phyloP scores from a whole-genome alignment of 2,113 vertebrate species.

The Bettongia penicillata region DNA sequence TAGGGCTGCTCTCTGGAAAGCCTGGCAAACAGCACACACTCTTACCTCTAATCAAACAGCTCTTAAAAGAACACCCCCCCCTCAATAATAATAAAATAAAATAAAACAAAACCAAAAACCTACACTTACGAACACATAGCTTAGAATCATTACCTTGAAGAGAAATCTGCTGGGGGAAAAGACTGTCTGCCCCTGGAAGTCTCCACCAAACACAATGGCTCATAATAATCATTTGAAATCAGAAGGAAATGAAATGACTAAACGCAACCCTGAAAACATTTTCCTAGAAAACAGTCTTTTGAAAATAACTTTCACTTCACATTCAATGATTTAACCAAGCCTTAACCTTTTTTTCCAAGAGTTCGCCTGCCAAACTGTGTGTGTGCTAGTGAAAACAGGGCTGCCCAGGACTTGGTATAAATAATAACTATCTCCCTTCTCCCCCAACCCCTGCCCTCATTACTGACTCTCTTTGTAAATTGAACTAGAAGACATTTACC shows the following conservation, averaged over 20 bases:
- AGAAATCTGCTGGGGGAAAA: not conserved
- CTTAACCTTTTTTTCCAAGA: not conserved
- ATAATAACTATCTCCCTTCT: conserved; percentile 36
- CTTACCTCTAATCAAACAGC: conserved; percentile 86
- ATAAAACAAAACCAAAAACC: not conserved
- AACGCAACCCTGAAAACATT: conserved; percentile 23
- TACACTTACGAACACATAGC: conserved; percentile 55
- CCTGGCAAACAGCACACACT: conserved; percentile 79
- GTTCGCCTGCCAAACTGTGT: conserved; percentile 31
- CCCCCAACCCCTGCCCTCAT: conserved; percentile 29
- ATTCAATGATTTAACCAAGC: not conserved
- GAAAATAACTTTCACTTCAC: conserved; percentile 59
- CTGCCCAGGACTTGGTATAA: conserved; percentile 40
- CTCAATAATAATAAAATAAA: not conserved
- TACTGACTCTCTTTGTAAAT: conserved; percentile 11
- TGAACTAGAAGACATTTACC: conserved; percentile 47
- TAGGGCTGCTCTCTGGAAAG: conserved; percentile 83
- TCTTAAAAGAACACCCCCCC: conserved; percentile 79
- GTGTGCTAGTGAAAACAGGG: not conserved
- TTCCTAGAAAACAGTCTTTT: conserved; percentile 69
- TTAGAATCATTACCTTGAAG: conserved; percentile 43
- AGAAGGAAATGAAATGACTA: conserved; percentile 49
- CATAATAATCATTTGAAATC: conserved; percentile 14
- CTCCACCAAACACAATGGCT: not conserved
- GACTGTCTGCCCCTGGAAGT: not conserved